phyloP scores from a whole-genome alignment of 1,140 invertebrate species.

The Bacillus rossius region DNA sequence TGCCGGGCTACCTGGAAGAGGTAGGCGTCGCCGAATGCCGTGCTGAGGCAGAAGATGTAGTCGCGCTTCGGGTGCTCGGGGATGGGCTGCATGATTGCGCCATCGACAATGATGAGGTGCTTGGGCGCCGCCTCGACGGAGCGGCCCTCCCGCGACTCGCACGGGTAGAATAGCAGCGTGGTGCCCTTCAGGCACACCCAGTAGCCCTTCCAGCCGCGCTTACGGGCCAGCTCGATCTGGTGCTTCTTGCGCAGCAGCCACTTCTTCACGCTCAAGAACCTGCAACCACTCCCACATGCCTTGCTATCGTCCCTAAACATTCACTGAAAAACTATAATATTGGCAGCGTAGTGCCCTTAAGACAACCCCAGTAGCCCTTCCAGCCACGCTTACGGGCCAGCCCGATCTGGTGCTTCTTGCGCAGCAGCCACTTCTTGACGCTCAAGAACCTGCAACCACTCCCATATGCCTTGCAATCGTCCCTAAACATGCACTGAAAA shows the following conservation, averaged over 20 bases:
- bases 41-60: conserved; percentile 96
- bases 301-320: too few species aligned
- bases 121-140: conserved; percentile 89
- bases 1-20: conserved; percentile 91
- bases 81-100: conserved; percentile 96
- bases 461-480: not conserved
- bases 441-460: conserved; percentile 76
- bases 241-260: conserved; percentile 96
- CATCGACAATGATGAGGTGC: conserved; percentile 95
- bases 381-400: conserved; percentile 91
- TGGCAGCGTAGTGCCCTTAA: conserved; percentile 93
- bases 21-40: conserved; percentile 96
- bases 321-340: too few species aligned
- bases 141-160: conserved; percentile 85
- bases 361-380: conserved; percentile 98
- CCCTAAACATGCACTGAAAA: too few species aligned
- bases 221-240: conserved; percentile 91
- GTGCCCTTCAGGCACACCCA: conserved; percentile 98
- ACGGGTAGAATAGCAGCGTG: conserved; percentile 93
- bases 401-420: conserved; percentile 95
- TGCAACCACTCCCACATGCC: conserved; percentile 39
- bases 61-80: conserved; percentile 97
- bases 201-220: conserved; percentile 96
- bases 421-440: conserved; percentile 96
- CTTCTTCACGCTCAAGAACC: conserved; percentile 97